Percentiles rank a stretch among this genome's conserved stretches.
Evolutionary conservation across 2,113 vertebrate species (phyloP).

Genomic region (Tricholaema leucomelas): DNA sequence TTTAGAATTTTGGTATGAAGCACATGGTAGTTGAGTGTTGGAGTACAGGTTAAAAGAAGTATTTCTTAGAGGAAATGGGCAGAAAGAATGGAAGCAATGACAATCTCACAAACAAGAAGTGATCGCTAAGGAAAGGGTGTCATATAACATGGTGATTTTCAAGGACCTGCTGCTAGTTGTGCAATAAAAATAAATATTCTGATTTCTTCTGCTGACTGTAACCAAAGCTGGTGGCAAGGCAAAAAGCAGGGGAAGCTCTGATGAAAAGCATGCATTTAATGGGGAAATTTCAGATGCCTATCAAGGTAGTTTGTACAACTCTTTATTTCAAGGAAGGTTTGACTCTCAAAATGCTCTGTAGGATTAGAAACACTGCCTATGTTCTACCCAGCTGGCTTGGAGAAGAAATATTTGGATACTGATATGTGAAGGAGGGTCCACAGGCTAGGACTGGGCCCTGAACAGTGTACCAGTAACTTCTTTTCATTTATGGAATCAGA

Average conservation of each 20-base stretch:
- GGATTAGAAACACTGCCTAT: neutral
- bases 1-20: neutral
- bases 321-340: neutral
- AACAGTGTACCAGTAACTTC: neutral
- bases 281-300: neutral
- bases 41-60: neutral
- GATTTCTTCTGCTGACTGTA: neutral
- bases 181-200: neutral
- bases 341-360: neutral
- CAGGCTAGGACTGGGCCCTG: neutral
- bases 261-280: neutral
- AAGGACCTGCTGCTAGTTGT: neutral
- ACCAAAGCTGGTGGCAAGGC: neutral
- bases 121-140: neutral
- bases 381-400: neutral
- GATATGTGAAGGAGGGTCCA: neutral
- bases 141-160: neutral
- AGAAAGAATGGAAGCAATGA: neutral
- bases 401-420: neutral
- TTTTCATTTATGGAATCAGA: slow-evolving; percentile 8
- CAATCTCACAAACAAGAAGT: neutral
- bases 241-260: neutral
- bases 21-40: neutral
- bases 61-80: neutral
- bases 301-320: neutral